These are phyloP conservation scores for Cebus imitator DNA, from an alignment of 2,113 vertebrate genomes.

Conservation along the genomic window DNA sequence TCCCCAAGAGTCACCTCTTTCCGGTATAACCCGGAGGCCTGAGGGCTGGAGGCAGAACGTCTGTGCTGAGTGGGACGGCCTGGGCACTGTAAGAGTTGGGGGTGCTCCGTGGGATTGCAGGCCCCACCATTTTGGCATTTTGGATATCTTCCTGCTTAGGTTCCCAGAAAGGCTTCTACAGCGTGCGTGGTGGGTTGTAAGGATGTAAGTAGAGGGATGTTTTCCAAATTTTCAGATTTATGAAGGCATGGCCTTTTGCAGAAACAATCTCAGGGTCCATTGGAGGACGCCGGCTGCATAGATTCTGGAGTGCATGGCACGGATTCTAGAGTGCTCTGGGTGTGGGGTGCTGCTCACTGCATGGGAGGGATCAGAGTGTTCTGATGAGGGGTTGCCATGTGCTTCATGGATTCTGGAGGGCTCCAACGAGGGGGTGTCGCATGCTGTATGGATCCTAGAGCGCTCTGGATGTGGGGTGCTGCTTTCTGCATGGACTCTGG, in stretches of 20 bases:
- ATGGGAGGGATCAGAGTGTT: no score
- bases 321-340: no score
- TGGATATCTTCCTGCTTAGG: not conserved
- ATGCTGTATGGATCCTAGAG: no score
- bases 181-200: not conserved
- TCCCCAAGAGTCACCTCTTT: not conserved
- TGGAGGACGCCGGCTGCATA: no score
- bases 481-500: no score
- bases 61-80: fast-evolving
- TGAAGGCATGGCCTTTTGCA: no score
- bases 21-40: not conserved
- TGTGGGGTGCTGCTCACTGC: no score
- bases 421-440: no score
- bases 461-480: no score
- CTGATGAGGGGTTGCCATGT: fast-evolving
- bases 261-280: not conserved
- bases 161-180: not conserved
- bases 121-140: not conserved
- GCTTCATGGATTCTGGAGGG: no score
- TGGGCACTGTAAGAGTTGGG: fast-evolving
- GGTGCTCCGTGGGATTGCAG: fast-evolving
- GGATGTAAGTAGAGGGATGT: not conserved
- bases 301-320: no score
- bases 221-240: not conserved
- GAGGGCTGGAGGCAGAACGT: not conserved